Evolutionary conservation across 2,113 vertebrate species (phyloP), one percentile per base, ranked within the genome.

Genomic region (Heterotis niloticus): DNA sequence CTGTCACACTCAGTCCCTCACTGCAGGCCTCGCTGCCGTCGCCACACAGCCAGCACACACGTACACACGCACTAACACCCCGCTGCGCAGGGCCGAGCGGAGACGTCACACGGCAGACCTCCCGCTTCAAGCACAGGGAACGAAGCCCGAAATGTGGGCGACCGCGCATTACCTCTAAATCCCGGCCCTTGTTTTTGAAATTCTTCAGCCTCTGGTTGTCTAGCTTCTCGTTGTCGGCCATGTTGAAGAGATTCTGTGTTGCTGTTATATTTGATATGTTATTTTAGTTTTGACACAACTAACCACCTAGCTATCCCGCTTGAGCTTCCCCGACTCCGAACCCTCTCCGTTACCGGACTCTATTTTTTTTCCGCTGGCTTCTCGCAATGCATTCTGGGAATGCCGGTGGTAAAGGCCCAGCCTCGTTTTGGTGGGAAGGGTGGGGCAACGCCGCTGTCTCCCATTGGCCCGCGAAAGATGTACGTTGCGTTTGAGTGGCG

Each of bases 191-290:
- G 90, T 98, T 98, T 92, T 98, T 98, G 91, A 98, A 98, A 93
- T 98, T 97, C 92, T 97, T 98, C 91, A 97, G 92, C 89, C 96
- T 94, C 86, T 98, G 96, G 92, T 98, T 98, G 92, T 98, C 96
- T 91, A 96, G 92, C 90, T 98, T 98, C 90, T 98, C 96, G 94
- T 94, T 95, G 92, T 98, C 96, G 84, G 95, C 95, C 96, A 97
- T 97, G 91, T 92, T 91, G 85, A 87, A 18, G 75, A 77, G 67
- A 80, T 85, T 74, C 26, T 26, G 26, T 81, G 76, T 66, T 67
- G 80, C n/a, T 69, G 67, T 85, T 59, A 28, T 74, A n/a, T 75
- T 24, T 65, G 12, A 5, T 77, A 77, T 9, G 70, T 78, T 84
- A 76, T 56, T 57, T 24, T 13, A 68, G 24, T 34, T 74, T 52